Evolutionary conservation across 2,113 vertebrate genomes (phyloP), one percentile per base, ranked within the genome.

Genomic region (Stegastes partitus): DNA sequence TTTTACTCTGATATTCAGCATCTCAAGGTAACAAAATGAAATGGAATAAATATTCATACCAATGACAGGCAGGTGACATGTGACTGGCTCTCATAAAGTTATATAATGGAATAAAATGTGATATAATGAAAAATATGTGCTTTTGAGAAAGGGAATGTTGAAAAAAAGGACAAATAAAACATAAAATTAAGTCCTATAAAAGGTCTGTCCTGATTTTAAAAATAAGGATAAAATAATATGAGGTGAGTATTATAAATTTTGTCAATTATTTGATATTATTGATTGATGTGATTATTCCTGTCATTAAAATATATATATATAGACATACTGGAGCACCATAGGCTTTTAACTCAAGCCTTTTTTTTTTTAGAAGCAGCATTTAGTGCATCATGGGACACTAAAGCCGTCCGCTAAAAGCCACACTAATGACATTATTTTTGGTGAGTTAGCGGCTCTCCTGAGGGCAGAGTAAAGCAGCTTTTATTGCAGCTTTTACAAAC

Each of bases 401-500:
- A 26, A 28, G 62, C 63, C 4, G 15, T 54, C 22, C 4, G 11
- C 28, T 70, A 26, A 67, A 50, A 80, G 67, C 26, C 37, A 49
- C 8, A 5, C 18, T 74, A 22, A 75, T 58, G 25, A 25, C 34
- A 31, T 68, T 42, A 49, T 58, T 58, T 63, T 50, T 23, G 31
- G 56, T 49, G 67, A 53, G 64, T 58, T 67, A 37, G 31, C 25
- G 62, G 58, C 69, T 67, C 57, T 70, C 51, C 57, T 74, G 11
- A 7, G 64, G 22, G 67, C 47, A 49, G 34, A 1, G 25, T 19
- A 47, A 68, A 57, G 64, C 28, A 44, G 39, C 28, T 61, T 56
- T 70, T 63, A 68, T 18, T 49, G 23, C 28, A 71, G 53, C 68
- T 70, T 71, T 61, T 15, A 66, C 7, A 58, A 61, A 77, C 15